Base-by-base conservation (phyloP, 1,140 invertebrate species). In the Philotrypesis tridentata region DNA sequence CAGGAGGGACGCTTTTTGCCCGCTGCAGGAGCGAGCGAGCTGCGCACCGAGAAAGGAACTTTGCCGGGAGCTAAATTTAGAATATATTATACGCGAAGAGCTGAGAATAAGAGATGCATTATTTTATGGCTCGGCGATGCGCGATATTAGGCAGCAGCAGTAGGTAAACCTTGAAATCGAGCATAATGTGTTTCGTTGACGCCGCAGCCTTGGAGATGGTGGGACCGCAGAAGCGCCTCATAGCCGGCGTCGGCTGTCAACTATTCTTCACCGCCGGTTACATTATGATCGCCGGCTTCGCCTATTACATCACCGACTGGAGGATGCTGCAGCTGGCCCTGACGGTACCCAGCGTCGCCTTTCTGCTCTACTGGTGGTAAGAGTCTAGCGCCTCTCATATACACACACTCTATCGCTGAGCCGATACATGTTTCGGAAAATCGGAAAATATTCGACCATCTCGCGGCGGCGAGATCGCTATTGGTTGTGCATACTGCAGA, bases 121-220 rank as follows among this genome's bases (percentile, higher is more conserved):
- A n/a, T n/a, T n/a, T 37, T 37, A 37, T 37, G 33, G 33, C 33
- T 37, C 33, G n/a, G n/a, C n/a, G n/a, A n/a, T n/a, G n/a, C n/a
- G n/a, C n/a, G n/a, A n/a, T n/a, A n/a, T n/a, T n/a, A n/a, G n/a
- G n/a, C n/a, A n/a, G n/a, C n/a, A n/a, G n/a, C n/a, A n/a, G 33
- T 37, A 37, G 3, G 33, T 37, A 37, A 3, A 37, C 9, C 12
- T 43, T 43, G 17, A 2, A 14, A 43, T 23, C 60, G n/a, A 61
- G n/a, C n/a, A n/a, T n/a, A 37, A 37, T 37, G 9, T 9, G 27
- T 65, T 65, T 12, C 25, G 11, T 8, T 27, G 61, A 12, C n/a
- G n/a, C 0, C 25, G n/a, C 25, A 96, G 96, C 95, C 78, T 93
- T 97, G 88, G 96, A 97, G 92, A 96, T 96, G 94, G 95, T 97